A percentile compares a stretch with the other conserved stretches of the same genome.
Conservation (phyloP, 2,888 invertebrate genomes). For the Chymomyza procnemis region DNA sequence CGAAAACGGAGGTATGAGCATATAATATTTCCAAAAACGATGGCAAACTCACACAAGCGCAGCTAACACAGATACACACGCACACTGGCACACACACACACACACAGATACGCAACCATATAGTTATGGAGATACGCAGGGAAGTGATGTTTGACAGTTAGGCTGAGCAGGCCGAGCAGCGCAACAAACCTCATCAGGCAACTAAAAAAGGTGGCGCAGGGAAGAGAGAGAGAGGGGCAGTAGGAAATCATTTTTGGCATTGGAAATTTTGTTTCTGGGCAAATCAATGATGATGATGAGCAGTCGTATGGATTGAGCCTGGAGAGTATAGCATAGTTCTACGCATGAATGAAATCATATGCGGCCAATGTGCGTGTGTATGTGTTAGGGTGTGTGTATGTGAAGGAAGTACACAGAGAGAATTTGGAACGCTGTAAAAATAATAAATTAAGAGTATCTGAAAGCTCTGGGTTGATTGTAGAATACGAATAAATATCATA, state of each 20-base stretch:
- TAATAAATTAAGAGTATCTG: too few species aligned
- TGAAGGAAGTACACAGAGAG: neutral
- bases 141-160: constrained; percentile 60
- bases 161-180: constrained; percentile 52
- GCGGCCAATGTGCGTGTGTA: constrained; percentile 25
- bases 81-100: constrained; percentile 31
- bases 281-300: constrained; percentile 56
- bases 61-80: constrained; percentile 46
- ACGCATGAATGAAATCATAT: constrained; percentile 60
- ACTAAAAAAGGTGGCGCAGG: neutral
- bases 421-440: neutral
- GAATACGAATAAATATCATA: too few species aligned
- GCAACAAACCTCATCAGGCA: constrained; percentile 52
- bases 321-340: constrained; percentile 42
- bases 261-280: constrained; percentile 34
- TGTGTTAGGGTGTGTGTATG: constrained; percentile 5
- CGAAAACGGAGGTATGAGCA: constrained; percentile 74
- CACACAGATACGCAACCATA: constrained; percentile 10
- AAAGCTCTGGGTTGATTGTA: too few species aligned
- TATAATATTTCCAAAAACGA: constrained; percentile 76
- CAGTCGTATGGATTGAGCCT: constrained; percentile 10
- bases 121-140: constrained; percentile 32
- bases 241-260: constrained; percentile 60
- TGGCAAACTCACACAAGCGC: constrained; percentile 59
- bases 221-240: neutral